Conservation (phyloP, 2,797 vertebrate genomes). For the Epinephelus malabaricus region DNA sequence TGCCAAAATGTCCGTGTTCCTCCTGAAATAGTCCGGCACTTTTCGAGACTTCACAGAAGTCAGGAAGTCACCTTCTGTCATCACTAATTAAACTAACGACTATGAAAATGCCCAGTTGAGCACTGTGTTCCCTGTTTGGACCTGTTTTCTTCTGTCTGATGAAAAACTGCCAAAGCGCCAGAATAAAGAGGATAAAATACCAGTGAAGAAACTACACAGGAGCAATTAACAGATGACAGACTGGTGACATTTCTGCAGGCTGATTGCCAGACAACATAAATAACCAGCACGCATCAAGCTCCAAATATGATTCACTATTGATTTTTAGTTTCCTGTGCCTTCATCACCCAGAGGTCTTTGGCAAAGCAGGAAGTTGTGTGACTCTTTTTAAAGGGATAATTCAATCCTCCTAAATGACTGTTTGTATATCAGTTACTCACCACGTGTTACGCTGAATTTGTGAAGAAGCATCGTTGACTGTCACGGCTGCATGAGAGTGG, state of each 20-base stretch:
- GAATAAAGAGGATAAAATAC: background rate
- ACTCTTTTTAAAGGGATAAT: background rate
- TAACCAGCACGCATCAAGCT: background rate
- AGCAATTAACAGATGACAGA: background rate
- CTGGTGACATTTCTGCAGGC: background rate
- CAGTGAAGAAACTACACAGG: background rate
- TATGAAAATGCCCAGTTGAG: background rate
- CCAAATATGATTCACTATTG: too few species aligned
- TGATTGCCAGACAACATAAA: background rate
- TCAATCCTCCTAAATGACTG: too few species aligned
- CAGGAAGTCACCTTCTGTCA: background rate
- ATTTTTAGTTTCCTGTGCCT: background rate
- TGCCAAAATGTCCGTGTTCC: background rate
- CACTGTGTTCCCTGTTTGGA: background rate
- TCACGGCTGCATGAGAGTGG: too few species aligned
- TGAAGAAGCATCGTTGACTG: too few species aligned
- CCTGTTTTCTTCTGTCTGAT: background rate
- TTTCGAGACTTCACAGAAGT: background rate
- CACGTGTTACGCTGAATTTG: too few species aligned
- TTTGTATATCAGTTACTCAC: too few species aligned
- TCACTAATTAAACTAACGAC: background rate
- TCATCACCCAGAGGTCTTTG: background rate
- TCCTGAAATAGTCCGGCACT: background rate
- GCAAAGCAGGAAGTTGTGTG: background rate
- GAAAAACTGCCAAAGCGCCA: background rate